Evolutionary conservation across 2,888 invertebrate genomes (phyloP).

Genomic region (Lithophane leautieri): DNA sequence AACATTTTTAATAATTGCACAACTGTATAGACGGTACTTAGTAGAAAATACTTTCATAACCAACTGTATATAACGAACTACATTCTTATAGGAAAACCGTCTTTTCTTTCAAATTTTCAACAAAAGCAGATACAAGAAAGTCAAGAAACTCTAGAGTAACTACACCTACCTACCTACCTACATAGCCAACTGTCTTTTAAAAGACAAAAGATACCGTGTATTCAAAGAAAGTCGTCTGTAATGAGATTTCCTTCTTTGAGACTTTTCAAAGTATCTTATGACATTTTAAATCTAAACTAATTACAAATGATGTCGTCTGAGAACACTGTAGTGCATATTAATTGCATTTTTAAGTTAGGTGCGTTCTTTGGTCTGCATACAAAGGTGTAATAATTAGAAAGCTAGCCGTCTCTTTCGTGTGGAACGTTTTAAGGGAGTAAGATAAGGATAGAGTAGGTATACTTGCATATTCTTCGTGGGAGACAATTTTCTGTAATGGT

Average conservation of each 20-base stretch:
- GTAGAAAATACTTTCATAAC: conserved; percentile 6
- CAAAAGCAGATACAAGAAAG: conserved; percentile 16
- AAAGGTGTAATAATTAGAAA: conserved; percentile 53
- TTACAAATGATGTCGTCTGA: conserved; percentile 40
- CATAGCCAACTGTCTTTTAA: conserved; percentile 36
- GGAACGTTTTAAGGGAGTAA: background rate
- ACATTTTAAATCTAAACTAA: conserved; percentile 44
- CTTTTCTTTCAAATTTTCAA: conserved; percentile 18
- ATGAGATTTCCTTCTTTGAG: conserved; percentile 36
- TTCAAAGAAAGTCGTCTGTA: conserved; percentile 34
- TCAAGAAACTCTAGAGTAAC: background rate
- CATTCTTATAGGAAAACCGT: conserved; percentile 2
- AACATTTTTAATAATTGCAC: no score
- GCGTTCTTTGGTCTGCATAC: conserved; percentile 47
- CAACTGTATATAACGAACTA: background rate
- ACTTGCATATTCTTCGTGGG: conserved; percentile 26
- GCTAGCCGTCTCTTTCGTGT: conserved; percentile 37
- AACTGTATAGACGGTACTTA: no score
- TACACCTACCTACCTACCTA: conserved; percentile 21
- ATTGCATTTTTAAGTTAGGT: conserved; percentile 53
- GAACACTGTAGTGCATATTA: conserved; percentile 54
- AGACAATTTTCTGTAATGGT: conserved; percentile 52
- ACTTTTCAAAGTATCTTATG: conserved; percentile 19
- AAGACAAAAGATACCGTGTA: conserved; percentile 38
- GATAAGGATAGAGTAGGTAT: conserved; percentile 25